phyloP scores from a whole-genome alignment of 2,797 vertebrate genomes.

The Pyrocephalus nanus region DNA sequence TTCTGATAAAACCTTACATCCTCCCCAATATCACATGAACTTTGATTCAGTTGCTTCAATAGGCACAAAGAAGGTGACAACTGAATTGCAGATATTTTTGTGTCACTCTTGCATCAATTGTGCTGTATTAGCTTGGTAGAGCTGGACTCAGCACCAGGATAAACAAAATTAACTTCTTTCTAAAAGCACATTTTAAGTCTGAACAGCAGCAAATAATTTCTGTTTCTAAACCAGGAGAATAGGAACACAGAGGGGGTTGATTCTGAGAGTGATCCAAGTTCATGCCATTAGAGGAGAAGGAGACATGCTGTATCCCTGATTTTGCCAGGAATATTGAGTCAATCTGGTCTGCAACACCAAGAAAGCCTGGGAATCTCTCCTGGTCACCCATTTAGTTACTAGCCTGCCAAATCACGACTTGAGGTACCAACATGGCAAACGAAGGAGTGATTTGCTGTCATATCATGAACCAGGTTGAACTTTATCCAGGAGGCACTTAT shows the following conservation, averaged over 20 bases:
- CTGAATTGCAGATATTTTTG: neutral
- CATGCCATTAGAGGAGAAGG: neutral
- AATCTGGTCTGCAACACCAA: neutral
- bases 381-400: neutral
- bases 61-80: neutral
- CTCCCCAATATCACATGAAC: neutral
- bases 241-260: neutral
- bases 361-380: neutral
- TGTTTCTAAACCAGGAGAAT: neutral
- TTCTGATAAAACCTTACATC: neutral
- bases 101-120: neutral
- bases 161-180: neutral
- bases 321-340: neutral
- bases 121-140: neutral
- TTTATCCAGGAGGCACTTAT: neutral
- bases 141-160: neutral
- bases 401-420: neutral
- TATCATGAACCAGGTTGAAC: neutral
- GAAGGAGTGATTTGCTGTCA: neutral
- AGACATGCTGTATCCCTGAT: neutral
- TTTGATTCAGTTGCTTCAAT: neutral
- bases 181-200: neutral
- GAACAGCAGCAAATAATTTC: neutral
- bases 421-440: neutral
- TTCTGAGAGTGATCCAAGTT: neutral